Conservation (phyloP, 2,797 vertebrate species). For the Acanthopagrus latus region DNA sequence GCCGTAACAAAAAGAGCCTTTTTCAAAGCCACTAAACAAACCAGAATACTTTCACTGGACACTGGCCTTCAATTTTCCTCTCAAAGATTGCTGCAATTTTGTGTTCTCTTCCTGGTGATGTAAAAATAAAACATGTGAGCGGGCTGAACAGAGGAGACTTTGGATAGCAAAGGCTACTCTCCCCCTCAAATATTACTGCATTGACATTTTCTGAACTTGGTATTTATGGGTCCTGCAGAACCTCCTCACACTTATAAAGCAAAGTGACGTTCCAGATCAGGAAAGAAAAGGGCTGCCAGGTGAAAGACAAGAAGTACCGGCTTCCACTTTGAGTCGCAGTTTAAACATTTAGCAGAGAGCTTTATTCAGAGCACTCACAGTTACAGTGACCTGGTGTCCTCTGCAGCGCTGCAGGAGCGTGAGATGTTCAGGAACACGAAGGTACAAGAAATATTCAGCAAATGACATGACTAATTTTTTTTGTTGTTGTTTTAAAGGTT, state of each 20-base stretch:
- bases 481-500: neutral
- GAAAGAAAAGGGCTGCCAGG: neutral
- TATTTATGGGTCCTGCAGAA: neutral
- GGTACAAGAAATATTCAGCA: neutral
- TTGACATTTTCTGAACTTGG: slow-evolving; percentile 11
- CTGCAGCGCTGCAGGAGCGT: too few species aligned
- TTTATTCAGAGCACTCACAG: slow-evolving; percentile 1
- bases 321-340: neutral
- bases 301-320: neutral
- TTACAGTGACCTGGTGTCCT: too few species aligned
- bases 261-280: neutral
- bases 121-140: neutral
- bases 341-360: slow-evolving; percentile 19
- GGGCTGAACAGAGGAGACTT: neutral
- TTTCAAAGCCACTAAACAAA: neutral
- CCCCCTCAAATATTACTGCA: neutral
- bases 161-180: neutral
- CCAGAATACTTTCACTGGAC: neutral
- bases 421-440: neutral
- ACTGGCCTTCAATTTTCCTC: neutral
- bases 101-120: neutral
- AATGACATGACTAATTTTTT: neutral
- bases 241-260: neutral
- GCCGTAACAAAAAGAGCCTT: neutral
- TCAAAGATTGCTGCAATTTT: neutral